phyloP scores from a whole-genome alignment of 2,888 invertebrate genomes.

The Melieria picta region DNA sequence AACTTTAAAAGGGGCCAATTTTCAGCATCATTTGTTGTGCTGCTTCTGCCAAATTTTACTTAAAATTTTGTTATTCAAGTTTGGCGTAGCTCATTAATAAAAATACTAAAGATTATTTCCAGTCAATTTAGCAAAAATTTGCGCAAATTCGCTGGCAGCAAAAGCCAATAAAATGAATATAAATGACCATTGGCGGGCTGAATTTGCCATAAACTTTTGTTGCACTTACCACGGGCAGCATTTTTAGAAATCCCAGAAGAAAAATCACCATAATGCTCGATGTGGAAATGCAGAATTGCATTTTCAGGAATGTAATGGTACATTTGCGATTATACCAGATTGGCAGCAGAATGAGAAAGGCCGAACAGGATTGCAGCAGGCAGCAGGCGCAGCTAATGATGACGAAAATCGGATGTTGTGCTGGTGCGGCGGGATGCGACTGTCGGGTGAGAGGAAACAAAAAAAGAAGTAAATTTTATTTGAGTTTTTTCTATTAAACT shows the following conservation, averaged over 20 bases:
- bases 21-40: too few relatives aligned
- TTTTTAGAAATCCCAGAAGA: slow-evolving; percentile 67
- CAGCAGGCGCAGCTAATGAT: slow-evolving; percentile 66
- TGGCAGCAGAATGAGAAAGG: slow-evolving; percentile 64
- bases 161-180: too few relatives aligned
- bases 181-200: too few relatives aligned
- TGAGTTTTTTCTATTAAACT: background rate
- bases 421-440: slow-evolving; percentile 29
- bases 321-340: slow-evolving; percentile 66
- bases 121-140: too few relatives aligned
- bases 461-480: background rate
- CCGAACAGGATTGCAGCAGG: slow-evolving; percentile 64
- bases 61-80: too few relatives aligned
- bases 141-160: too few relatives aligned
- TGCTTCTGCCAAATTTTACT: too few relatives aligned
- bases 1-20: too few relatives aligned
- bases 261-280: slow-evolving; percentile 77
- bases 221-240: slow-evolving; percentile 67
- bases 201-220: too few relatives aligned
- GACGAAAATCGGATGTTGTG: slow-evolving; percentile 62
- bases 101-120: too few relatives aligned
- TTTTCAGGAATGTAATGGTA: slow-evolving; percentile 74
- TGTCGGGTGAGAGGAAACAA: background rate
- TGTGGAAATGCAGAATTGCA: slow-evolving; percentile 76
- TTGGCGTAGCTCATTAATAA: too few relatives aligned